Percentiles rank a stretch among this genome's conserved stretches.
Conservation (phyloP, 1,140 invertebrate species). For the Eulimnadia texana region DNA sequence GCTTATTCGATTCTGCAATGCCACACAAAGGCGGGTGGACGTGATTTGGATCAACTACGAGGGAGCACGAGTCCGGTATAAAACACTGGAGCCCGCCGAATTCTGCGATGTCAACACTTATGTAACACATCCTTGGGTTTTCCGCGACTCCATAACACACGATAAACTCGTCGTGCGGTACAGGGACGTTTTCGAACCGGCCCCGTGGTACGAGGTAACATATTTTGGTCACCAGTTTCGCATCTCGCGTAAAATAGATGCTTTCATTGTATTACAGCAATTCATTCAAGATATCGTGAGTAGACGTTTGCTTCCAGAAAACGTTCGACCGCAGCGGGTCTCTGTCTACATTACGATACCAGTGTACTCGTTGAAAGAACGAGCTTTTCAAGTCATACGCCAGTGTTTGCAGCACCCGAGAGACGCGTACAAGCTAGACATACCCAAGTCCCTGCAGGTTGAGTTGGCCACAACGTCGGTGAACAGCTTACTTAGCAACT, state of each 20-base stretch:
- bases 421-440: conserved; percentile 4
- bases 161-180: conserved; percentile 33
- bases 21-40: conserved; percentile 41
- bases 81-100: conserved; percentile 33
- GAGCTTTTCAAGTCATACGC: conserved; percentile 4
- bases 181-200: conserved; percentile 27
- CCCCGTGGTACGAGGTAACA: conserved; percentile 11
- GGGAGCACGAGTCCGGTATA: conserved; percentile 40
- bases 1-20: conserved; percentile 52
- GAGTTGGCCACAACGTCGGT: background rate
- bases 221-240: background rate
- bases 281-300: conserved; percentile 3
- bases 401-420: background rate
- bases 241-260: background rate
- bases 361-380: conserved; percentile 6
- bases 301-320: background rate
- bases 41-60: conserved; percentile 59
- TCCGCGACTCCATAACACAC: conserved; percentile 42
- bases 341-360: conserved; percentile 13
- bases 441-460: conserved; percentile 5
- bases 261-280: background rate
- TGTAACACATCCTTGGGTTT: conserved; percentile 56
- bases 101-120: conserved; percentile 50
- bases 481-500: background rate
- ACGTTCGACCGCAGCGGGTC: conserved; percentile 10